A percentile compares a stretch with the other conserved stretches of the same genome.
Conservation (phyloP, 2,888 invertebrate genomes). For the Holacanthella duospinosa region DNA sequence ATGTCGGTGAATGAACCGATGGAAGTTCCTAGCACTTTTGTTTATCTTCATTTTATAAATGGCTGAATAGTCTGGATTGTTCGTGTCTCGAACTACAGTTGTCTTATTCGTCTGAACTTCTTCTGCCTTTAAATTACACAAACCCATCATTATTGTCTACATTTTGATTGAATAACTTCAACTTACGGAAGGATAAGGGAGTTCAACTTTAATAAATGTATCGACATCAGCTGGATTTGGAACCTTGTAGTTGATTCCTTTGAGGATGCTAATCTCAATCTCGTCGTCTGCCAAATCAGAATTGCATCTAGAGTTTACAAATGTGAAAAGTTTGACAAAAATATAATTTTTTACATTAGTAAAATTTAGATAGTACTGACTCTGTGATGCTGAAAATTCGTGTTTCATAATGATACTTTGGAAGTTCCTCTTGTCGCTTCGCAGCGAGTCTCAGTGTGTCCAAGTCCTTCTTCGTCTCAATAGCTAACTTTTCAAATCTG, state of each 20-base stretch:
- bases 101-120: slow-evolving; percentile 65
- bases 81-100: slow-evolving; percentile 65
- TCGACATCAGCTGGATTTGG: slow-evolving; percentile 76
- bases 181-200: slow-evolving; percentile 75
- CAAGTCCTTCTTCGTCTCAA: slow-evolving; percentile 75
- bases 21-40: slow-evolving; percentile 66
- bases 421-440: slow-evolving; percentile 48
- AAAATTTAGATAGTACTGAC: slow-evolving; percentile 43
- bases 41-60: slow-evolving; percentile 68
- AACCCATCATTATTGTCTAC: too few relatives aligned
- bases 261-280: slow-evolving; percentile 69
- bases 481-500: slow-evolving; percentile 75
- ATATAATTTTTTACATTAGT: slow-evolving; percentile 3
- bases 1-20: slow-evolving; percentile 77
- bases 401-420: slow-evolving; percentile 86
- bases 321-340: slow-evolving; percentile 10
- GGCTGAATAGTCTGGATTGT: slow-evolving; percentile 78
- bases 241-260: slow-evolving; percentile 78
- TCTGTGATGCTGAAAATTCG: slow-evolving; percentile 81
- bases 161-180: slow-evolving; percentile 5
- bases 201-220: slow-evolving; percentile 85
- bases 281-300: slow-evolving; percentile 89
- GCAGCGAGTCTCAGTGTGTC: slow-evolving; percentile 66
- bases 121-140: slow-evolving; percentile 50
- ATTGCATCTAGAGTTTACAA: slow-evolving; percentile 51